Percentiles rank a stretch among this genome's conserved stretches.
Evolutionary conservation across 2,113 vertebrate genomes (phyloP).

Genomic region (Fregetta grallaria): DNA sequence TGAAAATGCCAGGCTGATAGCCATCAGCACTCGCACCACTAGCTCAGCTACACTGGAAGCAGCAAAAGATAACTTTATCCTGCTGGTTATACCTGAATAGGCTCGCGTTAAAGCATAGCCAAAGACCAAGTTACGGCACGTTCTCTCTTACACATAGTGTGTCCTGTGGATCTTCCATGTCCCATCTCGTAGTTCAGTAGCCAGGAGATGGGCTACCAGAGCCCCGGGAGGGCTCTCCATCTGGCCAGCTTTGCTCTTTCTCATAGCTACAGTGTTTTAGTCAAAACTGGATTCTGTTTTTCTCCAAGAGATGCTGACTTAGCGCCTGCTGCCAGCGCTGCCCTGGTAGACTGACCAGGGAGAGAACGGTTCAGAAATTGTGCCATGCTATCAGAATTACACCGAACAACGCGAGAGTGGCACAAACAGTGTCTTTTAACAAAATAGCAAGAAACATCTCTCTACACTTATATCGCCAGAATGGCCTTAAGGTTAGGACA

Average conservation of each 20-base stretch:
- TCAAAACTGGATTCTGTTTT: not conserved
- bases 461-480: not conserved
- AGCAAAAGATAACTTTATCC: not conserved
- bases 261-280: not conserved
- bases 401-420: not conserved
- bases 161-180: not conserved
- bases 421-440: not conserved
- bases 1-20: not conserved
- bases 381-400: not conserved
- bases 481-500: not conserved
- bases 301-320: not conserved
- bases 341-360: not conserved
- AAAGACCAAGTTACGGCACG: not conserved
- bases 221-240: not conserved
- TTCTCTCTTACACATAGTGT: accelerated
- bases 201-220: not conserved
- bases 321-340: accelerated
- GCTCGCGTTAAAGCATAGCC: not conserved
- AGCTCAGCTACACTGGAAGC: no score
- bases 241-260: not conserved
- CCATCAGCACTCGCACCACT: no score
- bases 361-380: not conserved
- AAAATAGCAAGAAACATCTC: not conserved
- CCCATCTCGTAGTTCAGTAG: not conserved
- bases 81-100: not conserved